Evolutionary conservation across 2,888 invertebrate genomes (phyloP), one percentile per base, ranked within the genome.

Genomic region (Ochropleura leucogaster): DNA sequence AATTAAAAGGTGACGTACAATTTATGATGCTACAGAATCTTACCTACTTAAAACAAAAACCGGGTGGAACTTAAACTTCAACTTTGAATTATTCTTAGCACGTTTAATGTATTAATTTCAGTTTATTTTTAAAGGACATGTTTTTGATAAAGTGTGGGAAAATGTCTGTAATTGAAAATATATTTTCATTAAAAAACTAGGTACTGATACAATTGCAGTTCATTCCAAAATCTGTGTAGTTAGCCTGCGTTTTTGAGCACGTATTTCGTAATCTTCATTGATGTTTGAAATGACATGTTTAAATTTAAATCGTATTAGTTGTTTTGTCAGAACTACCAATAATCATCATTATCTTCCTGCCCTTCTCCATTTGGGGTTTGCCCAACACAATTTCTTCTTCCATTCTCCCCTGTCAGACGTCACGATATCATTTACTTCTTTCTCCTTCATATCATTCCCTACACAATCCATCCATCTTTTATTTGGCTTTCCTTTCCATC

Each of bases 1-100:
- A 47, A 71, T 74, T 74, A 79, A 68, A 79, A 74, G 20, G 57
- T 16, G 51, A 59, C 47, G 4, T n/a, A 7, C 10, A 60, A 63
- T 64, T 62, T 62, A 62, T 62, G 12, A 62, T 44, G 62, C 42
- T 42, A 42, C 18, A 12, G 0, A n/a, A 62, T 10, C 40, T n/a
- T 60, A 20, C 18, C 42, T 40, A 59, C 10, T 42, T 1, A 18
- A 10, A 42, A 42, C 18, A 40, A 10, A n/a, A 9, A n/a, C 10
- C 14, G 30, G 14, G 14, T 14, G 3, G 12, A 20, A 55, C 12
- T 30, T 30, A 3, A 30, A 30, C 30, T 30, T 30, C 30, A 30
- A 30, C 30, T 20, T 55, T 20, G n/a, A 53, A 53, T 53, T 53
- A 10, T 53, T 53, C 10, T 30, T 57, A 3, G 14, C 20, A 55